phyloP scores from a whole-genome alignment of 2,797 vertebrate species.

The Urocyon cinereoargenteus region DNA sequence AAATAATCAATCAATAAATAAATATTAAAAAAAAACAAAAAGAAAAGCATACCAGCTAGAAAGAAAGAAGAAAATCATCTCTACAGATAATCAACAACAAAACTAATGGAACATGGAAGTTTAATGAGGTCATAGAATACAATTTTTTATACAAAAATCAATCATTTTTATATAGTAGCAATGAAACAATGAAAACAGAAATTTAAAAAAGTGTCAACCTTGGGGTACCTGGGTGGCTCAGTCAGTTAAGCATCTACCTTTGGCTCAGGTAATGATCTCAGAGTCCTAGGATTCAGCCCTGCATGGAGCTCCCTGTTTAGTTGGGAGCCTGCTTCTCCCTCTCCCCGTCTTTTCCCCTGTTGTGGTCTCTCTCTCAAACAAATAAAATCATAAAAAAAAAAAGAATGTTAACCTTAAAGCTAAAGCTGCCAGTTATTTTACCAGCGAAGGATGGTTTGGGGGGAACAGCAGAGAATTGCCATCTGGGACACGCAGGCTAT shows the following conservation, averaged over 20 bases:
- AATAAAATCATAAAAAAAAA: no score
- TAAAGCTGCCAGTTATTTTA: not conserved
- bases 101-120: not conserved
- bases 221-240: no score
- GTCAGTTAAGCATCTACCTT: no score
- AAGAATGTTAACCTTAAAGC: not conserved
- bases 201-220: not conserved
- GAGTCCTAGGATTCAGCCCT: no score
- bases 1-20: no score
- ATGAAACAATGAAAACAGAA: not conserved
- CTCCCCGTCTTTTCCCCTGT: no score
- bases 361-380: no score
- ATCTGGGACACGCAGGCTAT: not conserved
- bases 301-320: no score
- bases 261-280: no score
- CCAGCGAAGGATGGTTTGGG: not conserved
- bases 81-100: not conserved
- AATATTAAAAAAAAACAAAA: no score
- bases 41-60: not conserved
- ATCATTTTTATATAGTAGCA: not conserved
- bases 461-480: not conserved
- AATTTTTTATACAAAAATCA: not conserved
- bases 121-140: not conserved
- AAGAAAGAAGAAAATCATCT: not conserved
- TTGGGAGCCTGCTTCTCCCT: no score